Base-by-base conservation (phyloP, 2,888 invertebrate species). In the Drosophila setosimentum region DNA sequence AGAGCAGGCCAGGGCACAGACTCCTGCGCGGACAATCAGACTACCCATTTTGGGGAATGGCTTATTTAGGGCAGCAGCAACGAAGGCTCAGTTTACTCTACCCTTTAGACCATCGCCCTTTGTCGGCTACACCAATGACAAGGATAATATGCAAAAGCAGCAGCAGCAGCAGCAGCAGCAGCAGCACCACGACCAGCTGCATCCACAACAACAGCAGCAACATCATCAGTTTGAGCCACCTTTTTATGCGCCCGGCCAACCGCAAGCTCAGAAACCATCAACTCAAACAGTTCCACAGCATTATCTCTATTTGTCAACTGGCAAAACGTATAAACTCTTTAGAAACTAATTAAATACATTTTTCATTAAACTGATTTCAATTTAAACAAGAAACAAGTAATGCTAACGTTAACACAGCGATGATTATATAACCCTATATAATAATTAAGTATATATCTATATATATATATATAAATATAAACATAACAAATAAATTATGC, bases 81-180 rank as follows among this genome's bases (percentile, higher is more conserved):
- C 27, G 13, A 40, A 63, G 33, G 45, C 49, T 35, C 78, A 68
- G 35, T 90, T 80, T 40, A 65, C 42, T 33, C 66, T 85, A 48
- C 90, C 91, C 30, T 90, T 90, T 58, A 63, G 87, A n/a, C 86
- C 91, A 11, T 90, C 90, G 5, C 91, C 83, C 37, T 90, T 90
- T 71, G 77, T 75, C 5, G 90, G 90, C 37, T 90, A 87, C 49
- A 82, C 71, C 30, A 69, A 74, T 5, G 86, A 87, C 7, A 60
- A 63, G 27, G 58, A 62, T 13, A 49, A 54, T 21, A 11, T 54
- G 10, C 27, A 37, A 30, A 16, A 49, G 4, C 30, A 59, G 35
- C 63, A 60, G 1, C 59, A 50, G 10, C 53, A 49, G 5, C 59
- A 45, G 1, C 50, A 53, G 1, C 67, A 48, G 24, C 29, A 32